Evolutionary conservation across 1,140 invertebrate genomes (phyloP).

Genomic region (Bradysia coprophila): DNA sequence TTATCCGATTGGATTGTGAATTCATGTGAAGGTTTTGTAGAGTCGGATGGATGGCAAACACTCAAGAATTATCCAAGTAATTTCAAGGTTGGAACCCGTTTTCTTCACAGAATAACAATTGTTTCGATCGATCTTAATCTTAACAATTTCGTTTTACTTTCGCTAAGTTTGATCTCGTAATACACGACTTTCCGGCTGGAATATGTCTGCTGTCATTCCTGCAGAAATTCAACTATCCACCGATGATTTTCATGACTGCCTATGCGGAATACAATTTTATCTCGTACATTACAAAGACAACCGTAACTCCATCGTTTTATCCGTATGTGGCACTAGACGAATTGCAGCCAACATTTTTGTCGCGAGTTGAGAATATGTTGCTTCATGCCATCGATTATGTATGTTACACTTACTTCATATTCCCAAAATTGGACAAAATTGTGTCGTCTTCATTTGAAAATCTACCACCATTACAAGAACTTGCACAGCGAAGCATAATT

Average conservation of each 20-base stretch:
- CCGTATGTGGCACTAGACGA: background rate
- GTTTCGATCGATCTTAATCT: too few relatives aligned
- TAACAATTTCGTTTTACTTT: too few relatives aligned
- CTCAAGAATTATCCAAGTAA: too few relatives aligned
- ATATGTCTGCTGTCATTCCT: background rate
- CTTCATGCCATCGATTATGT: background rate
- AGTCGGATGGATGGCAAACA: too few relatives aligned
- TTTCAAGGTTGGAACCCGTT: too few relatives aligned
- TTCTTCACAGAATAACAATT: too few relatives aligned
- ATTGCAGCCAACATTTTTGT: background rate
- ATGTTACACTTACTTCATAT: background rate
- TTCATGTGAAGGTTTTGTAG: too few relatives aligned
- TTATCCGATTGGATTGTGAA: too few relatives aligned
- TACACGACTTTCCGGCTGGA: background rate
- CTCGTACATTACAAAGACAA: background rate
- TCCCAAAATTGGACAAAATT: background rate
- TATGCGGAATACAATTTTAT: background rate
- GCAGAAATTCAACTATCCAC: slow-evolving; percentile 1
- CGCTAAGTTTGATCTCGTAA: slow-evolving; percentile 1
- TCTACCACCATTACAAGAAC: background rate
- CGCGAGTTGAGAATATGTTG: background rate
- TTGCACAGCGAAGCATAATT: background rate
- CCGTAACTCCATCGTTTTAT: background rate
- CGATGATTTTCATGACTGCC: background rate
- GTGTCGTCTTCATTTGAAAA: background rate